Percentiles rank a stretch among this genome's conserved stretches.
These are phyloP conservation scores for Leiothrix lutea DNA, from an alignment of 2,113 vertebrate species.

Conservation along the genomic window DNA sequence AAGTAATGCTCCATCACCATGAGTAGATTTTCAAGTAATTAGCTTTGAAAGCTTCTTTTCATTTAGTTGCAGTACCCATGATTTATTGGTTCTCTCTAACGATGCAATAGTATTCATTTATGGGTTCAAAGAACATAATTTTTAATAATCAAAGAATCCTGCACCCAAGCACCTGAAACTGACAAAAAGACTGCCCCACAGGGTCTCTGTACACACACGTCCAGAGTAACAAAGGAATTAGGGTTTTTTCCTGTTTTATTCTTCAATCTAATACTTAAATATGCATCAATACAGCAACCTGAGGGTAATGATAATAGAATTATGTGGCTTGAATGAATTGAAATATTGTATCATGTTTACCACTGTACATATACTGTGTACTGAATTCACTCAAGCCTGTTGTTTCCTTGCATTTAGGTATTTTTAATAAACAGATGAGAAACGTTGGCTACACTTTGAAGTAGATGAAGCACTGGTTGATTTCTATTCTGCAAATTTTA, in stretches of 20 bases:
- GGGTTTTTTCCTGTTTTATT: not conserved
- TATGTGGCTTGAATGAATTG: not conserved
- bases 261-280: constrained; percentile 1
- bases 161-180: not conserved
- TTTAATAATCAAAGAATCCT: not conserved
- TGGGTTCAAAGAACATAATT: not conserved
- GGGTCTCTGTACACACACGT: not conserved
- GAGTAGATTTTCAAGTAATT: not conserved
- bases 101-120: not conserved
- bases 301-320: constrained; percentile 23
- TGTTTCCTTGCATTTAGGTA: constrained; percentile 57
- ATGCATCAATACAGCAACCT: constrained; percentile 9
- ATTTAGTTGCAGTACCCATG: not conserved
- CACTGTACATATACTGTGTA: not conserved
- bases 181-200: not conserved
- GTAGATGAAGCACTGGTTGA: constrained; percentile 59
- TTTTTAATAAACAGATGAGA: constrained; percentile 71
- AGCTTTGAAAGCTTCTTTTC: not conserved
- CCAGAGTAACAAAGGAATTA: not conserved
- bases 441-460: constrained; percentile 68
- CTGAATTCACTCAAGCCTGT: constrained; percentile 39
- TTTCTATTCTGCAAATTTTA: constrained; percentile 69
- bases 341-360: constrained; percentile 2
- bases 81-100: not conserved
- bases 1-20: not conserved